Percentiles rank a stretch among this genome's conserved stretches.
Evolutionary conservation across 2,113 vertebrate species (phyloP).

Genomic region (Nicator chloris): DNA sequence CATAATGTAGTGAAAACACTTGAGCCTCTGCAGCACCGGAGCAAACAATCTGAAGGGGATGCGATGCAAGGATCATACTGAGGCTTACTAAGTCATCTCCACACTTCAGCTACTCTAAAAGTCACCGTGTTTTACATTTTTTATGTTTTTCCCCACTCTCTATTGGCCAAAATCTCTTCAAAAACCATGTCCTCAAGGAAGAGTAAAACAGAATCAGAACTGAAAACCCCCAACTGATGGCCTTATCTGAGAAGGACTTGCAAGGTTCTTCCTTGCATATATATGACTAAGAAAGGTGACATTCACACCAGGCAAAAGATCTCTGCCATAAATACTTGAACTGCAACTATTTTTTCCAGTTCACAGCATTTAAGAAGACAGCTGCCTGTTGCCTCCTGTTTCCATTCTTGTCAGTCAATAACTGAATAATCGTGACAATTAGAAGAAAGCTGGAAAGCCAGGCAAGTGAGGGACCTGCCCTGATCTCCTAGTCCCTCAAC

Average conservation of each 20-base stretch:
- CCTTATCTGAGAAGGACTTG: not conserved
- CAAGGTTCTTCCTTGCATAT: not conserved
- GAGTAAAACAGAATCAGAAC: not conserved
- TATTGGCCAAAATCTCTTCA: not conserved
- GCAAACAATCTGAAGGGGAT: not conserved
- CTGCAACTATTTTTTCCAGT: not conserved
- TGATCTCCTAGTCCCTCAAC: not conserved
- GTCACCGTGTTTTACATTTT: not conserved
- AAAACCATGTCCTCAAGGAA: not conserved
- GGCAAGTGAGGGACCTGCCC: not conserved
- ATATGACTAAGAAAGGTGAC: not conserved
- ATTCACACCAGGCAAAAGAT: not conserved
- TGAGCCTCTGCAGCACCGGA: not conserved
- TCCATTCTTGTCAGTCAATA: constrained; percentile 7
- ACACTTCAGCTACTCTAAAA: not conserved
- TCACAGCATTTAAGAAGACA: not conserved
- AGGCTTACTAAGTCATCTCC: not conserved
- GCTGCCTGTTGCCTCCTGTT: not conserved
- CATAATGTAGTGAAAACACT: not conserved
- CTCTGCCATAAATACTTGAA: not conserved
- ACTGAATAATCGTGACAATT: constrained; percentile 16
- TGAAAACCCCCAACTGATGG: not conserved
- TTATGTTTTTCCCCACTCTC: not conserved
- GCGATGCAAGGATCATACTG: not conserved
- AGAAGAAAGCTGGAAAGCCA: not conserved